A percentile compares a stretch with the other conserved stretches of the same genome.
Evolutionary conservation across 2,797 vertebrate genomes (phyloP).

Genomic region (Premnoplex brunnescens): DNA sequence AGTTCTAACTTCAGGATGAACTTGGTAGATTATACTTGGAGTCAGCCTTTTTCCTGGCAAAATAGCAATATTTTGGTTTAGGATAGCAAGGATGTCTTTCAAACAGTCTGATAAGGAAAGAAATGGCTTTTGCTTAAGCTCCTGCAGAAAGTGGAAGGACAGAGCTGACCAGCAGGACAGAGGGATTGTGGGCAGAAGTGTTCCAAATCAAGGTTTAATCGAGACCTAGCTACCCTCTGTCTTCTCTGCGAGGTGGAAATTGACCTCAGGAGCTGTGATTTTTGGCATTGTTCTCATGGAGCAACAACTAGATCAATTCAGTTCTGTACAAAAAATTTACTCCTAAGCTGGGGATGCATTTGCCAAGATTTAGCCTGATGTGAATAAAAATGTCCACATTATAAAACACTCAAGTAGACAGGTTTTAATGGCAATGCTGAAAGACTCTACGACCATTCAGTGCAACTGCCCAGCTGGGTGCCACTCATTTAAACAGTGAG

Average conservation of each 20-base stretch:
- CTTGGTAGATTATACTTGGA: background rate
- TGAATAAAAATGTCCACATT: slow-evolving; percentile 42
- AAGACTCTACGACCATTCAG: background rate
- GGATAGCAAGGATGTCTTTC: background rate
- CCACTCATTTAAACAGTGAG: background rate
- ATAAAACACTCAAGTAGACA: slow-evolving; percentile 13
- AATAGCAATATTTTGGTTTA: background rate
- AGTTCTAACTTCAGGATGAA: background rate
- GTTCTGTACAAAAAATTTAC: slow-evolving; percentile 10
- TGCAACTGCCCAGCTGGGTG: background rate
- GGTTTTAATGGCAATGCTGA: slow-evolving; percentile 20
- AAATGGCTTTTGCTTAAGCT: background rate
- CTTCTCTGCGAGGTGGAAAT: background rate
- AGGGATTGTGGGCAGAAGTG: accelerated
- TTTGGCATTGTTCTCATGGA: background rate
- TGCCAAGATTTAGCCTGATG: slow-evolving; percentile 25
- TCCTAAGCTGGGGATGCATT: background rate
- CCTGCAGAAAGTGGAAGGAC: background rate
- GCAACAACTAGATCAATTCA: slow-evolving; percentile 15
- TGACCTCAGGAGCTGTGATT: background rate
- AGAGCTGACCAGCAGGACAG: background rate
- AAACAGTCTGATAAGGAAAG: background rate
- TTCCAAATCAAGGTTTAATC: background rate
- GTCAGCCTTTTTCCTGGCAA: background rate
- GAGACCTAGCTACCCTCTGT: background rate